Evolutionary conservation across 2,888 invertebrate genomes (phyloP), one percentile per base, ranked within the genome.

Genomic region (Pemphredon lugubris): DNA sequence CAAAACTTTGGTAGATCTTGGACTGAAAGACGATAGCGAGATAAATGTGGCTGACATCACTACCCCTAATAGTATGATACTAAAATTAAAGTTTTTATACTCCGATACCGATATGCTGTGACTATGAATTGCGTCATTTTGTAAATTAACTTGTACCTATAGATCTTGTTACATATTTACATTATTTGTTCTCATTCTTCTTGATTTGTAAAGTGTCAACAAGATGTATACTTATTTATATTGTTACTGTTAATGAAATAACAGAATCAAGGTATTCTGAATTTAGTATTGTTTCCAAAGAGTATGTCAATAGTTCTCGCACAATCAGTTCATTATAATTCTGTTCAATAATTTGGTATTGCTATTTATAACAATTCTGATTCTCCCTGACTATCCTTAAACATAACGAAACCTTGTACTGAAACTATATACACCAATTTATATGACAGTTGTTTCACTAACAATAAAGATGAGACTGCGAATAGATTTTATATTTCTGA

Each of bases 21-120:
- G 96, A 1, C 90, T 99, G 16, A 92, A 90, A 64, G 94, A 97
- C 90, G 97, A 97, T 0, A 95, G 94, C 57, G 96, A 97, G 87
- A 91, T 99, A 58, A 92, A 96, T 79, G 97, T 99, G 0, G 97
- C 98, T 0, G 99, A 99, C 91, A 91, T 94, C 16, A 98, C 98
- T 2, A 95, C 96, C 3, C 98, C 98, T 0, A 95, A 93, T 83
- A 94, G 96, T 6, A 90, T 96, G 50, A 92, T 94, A n/a, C 91
- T 96, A 59, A 94, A 93, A 88, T 91, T 97, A 21, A 95, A 94
- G 87, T 94, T 93, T 87, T 71, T 84, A 45, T 79, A 84, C 34
- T 84, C 84, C 53, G 83, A 87, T 69, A 59, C 82, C 30, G 84
- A 87, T 58, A 85, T 86, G 84, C 50, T 67, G 23, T 59, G 59